These are phyloP conservation scores for Rhynchonycteris naso DNA, from an alignment of 2,797 vertebrate genomes.

Conservation along the genomic window DNA sequence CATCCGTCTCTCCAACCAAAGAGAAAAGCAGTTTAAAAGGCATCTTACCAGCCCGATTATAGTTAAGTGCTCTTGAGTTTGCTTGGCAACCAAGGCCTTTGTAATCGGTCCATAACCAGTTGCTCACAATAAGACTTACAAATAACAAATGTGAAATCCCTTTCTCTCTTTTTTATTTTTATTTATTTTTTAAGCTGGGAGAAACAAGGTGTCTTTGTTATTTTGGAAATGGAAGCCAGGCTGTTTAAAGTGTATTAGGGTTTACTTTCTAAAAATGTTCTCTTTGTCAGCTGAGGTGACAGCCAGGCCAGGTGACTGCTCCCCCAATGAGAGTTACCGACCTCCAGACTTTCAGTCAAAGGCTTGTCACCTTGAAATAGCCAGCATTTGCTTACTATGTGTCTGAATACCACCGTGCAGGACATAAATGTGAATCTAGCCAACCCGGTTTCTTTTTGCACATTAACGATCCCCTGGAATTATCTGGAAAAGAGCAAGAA, in stretches of 20 bases:
- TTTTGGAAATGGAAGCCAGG: neutral
- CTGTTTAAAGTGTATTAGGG: neutral
- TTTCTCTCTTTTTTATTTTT: neutral
- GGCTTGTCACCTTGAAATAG: conserved; percentile 50
- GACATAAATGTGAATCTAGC: neutral
- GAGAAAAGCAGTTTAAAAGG: conserved; percentile 52
- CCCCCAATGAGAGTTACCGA: neutral
- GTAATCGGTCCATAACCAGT: conserved; percentile 33
- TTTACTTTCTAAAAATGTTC: conserved; percentile 21
- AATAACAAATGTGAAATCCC: conserved; percentile 51
- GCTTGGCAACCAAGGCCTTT: neutral
- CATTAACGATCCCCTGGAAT: neutral
- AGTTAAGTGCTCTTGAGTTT: conserved; percentile 27
- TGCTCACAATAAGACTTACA: neutral
- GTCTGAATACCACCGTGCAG: neutral
- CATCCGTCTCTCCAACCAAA: conserved; percentile 44
- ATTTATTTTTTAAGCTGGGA: neutral
- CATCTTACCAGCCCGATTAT: neutral
- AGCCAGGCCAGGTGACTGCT: neutral
- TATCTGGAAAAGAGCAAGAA: neutral
- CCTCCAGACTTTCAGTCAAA: conserved; percentile 16
- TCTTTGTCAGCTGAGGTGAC: conserved; percentile 9
- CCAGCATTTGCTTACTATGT: neutral
- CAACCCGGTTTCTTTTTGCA: neutral
- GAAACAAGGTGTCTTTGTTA: neutral